A percentile compares a stretch with the other conserved stretches of the same genome.
Evolutionary conservation across 2,888 invertebrate genomes (phyloP).

Genomic region (Caenorhabditis sinica): DNA sequence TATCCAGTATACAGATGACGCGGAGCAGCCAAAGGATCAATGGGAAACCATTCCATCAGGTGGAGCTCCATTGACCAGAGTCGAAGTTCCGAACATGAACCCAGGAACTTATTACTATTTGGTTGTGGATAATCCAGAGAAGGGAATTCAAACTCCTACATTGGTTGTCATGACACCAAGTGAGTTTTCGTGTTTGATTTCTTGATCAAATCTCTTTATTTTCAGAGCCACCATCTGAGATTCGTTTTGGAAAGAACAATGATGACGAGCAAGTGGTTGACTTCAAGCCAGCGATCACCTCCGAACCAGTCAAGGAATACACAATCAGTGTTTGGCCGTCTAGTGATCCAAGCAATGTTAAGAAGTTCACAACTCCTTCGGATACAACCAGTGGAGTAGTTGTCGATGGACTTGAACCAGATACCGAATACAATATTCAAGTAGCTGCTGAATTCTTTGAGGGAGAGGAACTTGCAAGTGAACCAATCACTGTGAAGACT

Average conservation of each 20-base stretch:
- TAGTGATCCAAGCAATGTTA: slow-evolving; percentile 72
- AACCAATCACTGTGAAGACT: slow-evolving; percentile 74
- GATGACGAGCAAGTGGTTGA: slow-evolving; percentile 82
- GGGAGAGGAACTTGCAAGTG: slow-evolving; percentile 78
- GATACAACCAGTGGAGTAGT: slow-evolving; percentile 72
- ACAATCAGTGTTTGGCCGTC: slow-evolving; percentile 76
- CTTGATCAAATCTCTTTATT: not conserved
- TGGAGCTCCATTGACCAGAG: slow-evolving; percentile 74
- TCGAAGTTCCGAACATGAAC: slow-evolving; percentile 76
- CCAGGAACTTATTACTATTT: slow-evolving; percentile 80
- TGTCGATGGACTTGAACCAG: slow-evolving; percentile 75
- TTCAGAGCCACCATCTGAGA: slow-evolving; percentile 81
- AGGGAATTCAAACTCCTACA: slow-evolving; percentile 80
- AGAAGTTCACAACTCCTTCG: slow-evolving; percentile 67
- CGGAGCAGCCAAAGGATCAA: slow-evolving; percentile 73
- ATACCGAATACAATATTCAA: slow-evolving; percentile 81
- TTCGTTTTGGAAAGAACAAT: slow-evolving; percentile 81
- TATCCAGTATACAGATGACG: slow-evolving; percentile 80
- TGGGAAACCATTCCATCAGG: slow-evolving; percentile 79
- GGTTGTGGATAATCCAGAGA: slow-evolving; percentile 79
- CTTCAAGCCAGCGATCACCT: slow-evolving; percentile 79
- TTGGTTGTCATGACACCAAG: slow-evolving; percentile 81
- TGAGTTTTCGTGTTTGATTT: slow-evolving; percentile 48
- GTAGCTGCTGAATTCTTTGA: slow-evolving; percentile 79
- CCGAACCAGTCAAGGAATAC: slow-evolving; percentile 74